Evolutionary conservation across 2,888 invertebrate genomes (phyloP).

Genomic region (Cinara cedri): DNA sequence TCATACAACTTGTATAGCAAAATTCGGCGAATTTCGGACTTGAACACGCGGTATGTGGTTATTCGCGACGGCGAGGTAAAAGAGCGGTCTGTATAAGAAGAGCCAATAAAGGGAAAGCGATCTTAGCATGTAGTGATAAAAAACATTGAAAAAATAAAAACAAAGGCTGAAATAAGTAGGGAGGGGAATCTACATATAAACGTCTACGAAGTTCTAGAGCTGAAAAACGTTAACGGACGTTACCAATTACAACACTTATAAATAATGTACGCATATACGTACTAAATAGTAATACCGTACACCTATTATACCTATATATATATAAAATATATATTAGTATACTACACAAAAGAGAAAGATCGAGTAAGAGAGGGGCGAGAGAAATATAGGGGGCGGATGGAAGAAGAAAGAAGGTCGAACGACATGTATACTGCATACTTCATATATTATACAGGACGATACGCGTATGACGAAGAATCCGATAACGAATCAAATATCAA

Average conservation of each 20-base stretch:
- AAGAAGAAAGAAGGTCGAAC: background rate
- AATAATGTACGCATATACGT: background rate
- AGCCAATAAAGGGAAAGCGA: background rate
- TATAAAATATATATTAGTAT: too few species aligned
- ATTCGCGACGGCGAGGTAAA: background rate
- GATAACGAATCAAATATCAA: too few species aligned
- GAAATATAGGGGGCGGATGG: background rate
- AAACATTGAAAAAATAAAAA: constrained; percentile 8
- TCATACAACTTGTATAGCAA: too few species aligned
- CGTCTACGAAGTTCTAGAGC: too few species aligned
- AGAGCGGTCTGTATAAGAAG: background rate
- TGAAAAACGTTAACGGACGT: background rate
- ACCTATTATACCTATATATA: too few species aligned
- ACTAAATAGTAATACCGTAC: too few species aligned
- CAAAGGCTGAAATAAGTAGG: background rate
- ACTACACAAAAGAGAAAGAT: too few species aligned
- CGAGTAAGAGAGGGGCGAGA: too few species aligned
- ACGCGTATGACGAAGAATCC: background rate
- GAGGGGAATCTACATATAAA: constrained; percentile 12
- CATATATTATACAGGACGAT: background rate
- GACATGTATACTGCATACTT: too few species aligned
- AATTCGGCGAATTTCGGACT: too few species aligned
- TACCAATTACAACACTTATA: constrained; percentile 17
- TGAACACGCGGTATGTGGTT: too few species aligned
- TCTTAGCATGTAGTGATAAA: too few species aligned